Conservation (phyloP, 2,888 invertebrate species). For the Anaspis maculata region DNA sequence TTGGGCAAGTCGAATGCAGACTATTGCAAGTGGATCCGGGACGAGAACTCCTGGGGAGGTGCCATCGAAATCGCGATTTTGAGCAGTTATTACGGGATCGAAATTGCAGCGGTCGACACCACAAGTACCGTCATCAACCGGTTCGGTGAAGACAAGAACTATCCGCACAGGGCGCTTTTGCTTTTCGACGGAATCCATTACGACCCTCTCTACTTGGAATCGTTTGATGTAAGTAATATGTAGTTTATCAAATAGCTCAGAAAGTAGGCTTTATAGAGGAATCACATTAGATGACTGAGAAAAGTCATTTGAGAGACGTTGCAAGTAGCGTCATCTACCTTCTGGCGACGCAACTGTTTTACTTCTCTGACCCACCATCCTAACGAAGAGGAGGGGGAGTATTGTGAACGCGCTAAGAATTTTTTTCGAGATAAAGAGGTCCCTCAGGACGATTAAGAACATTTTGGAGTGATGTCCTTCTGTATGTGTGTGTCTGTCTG, state of each 20-base stretch:
- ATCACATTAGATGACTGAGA: no score
- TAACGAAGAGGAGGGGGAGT: no score
- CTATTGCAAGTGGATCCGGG: slow-evolving; percentile 86
- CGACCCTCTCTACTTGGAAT: slow-evolving; percentile 85
- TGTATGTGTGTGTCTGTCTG: no score
- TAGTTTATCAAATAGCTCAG: no score
- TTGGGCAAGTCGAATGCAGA: slow-evolving; percentile 72
- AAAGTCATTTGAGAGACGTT: neutral
- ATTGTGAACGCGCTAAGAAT: no score
- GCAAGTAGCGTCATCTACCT: no score
- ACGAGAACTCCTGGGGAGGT: slow-evolving; percentile 89
- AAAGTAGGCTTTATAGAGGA: no score
- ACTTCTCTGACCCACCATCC: no score
- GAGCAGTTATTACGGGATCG: slow-evolving; percentile 76
- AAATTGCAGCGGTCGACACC: slow-evolving; percentile 91
- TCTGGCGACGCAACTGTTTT: no score
- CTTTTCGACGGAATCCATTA: slow-evolving; percentile 96
- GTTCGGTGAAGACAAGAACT: slow-evolving; percentile 88
- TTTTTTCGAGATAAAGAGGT: no score
- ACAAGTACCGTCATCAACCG: slow-evolving; percentile 83
- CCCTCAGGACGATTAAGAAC: no score
- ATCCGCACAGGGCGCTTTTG: slow-evolving; percentile 73
- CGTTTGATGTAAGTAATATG: slow-evolving; percentile 55
- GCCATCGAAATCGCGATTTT: slow-evolving; percentile 90
- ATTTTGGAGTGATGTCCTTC: no score